Conservation (phyloP, 2,797 vertebrate species). For the Pangasius mekongensis region DNA sequence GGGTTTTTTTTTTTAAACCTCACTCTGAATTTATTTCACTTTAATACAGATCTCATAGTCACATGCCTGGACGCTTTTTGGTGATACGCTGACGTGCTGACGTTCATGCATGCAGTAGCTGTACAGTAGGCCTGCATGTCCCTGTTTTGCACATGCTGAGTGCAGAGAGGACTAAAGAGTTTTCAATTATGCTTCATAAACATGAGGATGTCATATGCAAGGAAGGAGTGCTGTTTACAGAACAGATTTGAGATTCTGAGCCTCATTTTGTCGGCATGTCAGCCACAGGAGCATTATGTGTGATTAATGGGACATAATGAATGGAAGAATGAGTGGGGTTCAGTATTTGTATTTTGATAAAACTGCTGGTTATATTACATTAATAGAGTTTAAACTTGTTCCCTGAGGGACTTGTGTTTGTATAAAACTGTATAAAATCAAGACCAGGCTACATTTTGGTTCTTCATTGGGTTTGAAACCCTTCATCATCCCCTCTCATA, state of each 20-base stretch:
- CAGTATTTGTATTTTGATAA: not conserved
- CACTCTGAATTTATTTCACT: conserved; percentile 68
- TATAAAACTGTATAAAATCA: not conserved
- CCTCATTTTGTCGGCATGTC: conserved; percentile 27
- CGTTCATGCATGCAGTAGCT: conserved; percentile 60
- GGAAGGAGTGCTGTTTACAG: conserved; percentile 56
- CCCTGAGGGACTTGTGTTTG: not conserved
- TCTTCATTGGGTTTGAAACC: not conserved
- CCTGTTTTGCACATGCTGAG: conserved; percentile 68
- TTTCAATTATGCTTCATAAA: conserved; percentile 67
- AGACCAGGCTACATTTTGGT: not conserved
- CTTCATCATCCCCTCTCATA: not conserved
- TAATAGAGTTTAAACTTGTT: not conserved
- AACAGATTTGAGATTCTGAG: conserved; percentile 33
- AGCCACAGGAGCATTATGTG: conserved; percentile 9
- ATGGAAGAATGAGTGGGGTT: not conserved
- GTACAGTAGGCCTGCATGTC: conserved; percentile 59
- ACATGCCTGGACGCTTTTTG: conserved; percentile 49
- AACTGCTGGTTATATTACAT: not conserved
- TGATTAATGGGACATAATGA: not conserved
- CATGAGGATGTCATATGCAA: conserved; percentile 68
- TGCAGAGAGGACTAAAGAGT: conserved; percentile 51
- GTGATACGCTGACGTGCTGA: conserved; percentile 55
- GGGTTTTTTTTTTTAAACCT: conserved; percentile 37
- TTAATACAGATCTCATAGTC: conserved; percentile 71